Evolutionary conservation across 2,888 invertebrate genomes (phyloP).

Genomic region (Eupithecia exiguata): DNA sequence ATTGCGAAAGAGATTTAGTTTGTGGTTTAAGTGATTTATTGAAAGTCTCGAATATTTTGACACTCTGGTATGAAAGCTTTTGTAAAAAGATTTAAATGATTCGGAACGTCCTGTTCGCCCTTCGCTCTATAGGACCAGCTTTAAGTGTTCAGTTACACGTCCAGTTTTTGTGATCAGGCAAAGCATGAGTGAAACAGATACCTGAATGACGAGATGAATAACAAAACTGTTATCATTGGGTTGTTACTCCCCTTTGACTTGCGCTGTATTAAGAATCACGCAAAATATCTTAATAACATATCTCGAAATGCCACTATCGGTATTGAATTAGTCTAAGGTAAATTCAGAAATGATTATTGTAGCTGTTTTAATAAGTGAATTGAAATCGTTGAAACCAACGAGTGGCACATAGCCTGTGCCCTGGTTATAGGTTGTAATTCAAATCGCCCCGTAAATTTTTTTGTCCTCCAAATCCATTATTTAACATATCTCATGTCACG

Average conservation of each 20-base stretch:
- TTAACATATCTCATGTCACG: constrained; percentile 65
- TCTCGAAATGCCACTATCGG: constrained; percentile 61
- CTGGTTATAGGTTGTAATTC: constrained; percentile 32
- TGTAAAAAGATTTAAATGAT: constrained; percentile 65
- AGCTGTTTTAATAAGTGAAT: constrained; percentile 33
- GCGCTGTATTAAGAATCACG: constrained; percentile 51
- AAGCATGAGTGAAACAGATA: constrained; percentile 78
- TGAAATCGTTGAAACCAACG: constrained; percentile 36
- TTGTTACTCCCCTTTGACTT: constrained; percentile 39
- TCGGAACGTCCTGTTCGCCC: constrained; percentile 57
- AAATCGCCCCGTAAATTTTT: constrained; percentile 44
- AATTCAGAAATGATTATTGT: constrained; percentile 49
- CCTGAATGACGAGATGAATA: constrained; percentile 63
- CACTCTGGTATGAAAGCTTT: constrained; percentile 65
- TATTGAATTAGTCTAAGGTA: constrained; percentile 56
- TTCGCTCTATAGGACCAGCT: constrained; percentile 73
- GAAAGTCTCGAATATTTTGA: constrained; percentile 58
- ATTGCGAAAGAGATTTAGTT: constrained; percentile 81
- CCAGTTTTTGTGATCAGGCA: constrained; percentile 80
- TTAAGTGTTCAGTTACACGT: constrained; percentile 80
- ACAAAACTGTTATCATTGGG: constrained; percentile 28
- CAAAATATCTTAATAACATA: constrained; percentile 62
- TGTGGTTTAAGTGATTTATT: constrained; percentile 73
- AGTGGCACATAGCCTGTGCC: constrained; percentile 26
- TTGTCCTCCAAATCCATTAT: constrained; percentile 50